Conservation (phyloP, 2,113 vertebrate species). For the Hyla sarda region DNA sequence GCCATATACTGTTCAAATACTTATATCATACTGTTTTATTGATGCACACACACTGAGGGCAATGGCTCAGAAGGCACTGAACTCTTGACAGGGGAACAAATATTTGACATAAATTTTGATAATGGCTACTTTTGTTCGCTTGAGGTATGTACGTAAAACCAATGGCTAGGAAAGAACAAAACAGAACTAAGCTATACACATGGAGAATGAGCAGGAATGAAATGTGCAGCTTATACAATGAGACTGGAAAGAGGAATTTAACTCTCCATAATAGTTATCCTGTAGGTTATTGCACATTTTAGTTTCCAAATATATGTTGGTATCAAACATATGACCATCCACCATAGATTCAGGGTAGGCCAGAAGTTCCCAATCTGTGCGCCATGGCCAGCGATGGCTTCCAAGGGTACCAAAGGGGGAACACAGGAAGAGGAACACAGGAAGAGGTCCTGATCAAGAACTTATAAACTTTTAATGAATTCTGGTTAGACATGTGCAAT, state of each 20-base stretch:
- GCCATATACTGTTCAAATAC: conserved; percentile 7
- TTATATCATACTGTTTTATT: conserved; percentile 9
- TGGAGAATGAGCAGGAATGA: background rate
- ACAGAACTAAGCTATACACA: background rate
- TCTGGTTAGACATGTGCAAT: no score
- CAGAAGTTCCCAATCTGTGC: no score
- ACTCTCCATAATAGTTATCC: background rate
- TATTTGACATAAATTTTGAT: conserved; percentile 35
- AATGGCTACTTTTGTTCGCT: conserved; percentile 4
- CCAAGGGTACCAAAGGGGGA: no score
- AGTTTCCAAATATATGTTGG: background rate
- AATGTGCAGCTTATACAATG: background rate
- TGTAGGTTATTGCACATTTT: background rate
- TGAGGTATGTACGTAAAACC: conserved; percentile 21
- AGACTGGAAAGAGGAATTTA: background rate
- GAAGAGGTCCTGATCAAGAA: no score
- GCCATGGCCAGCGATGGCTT: no score
- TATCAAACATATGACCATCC: background rate
- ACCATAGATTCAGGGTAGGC: background rate
- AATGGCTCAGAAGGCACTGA: background rate
- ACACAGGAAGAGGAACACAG: no score
- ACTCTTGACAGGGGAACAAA: conserved; percentile 5
- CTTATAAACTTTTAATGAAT: no score
- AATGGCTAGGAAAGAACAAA: conserved; percentile 21
- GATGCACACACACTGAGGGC: background rate